Conservation (phyloP, 92 coral and sea anemone genomes). For the Muricea muricata region DNA sequence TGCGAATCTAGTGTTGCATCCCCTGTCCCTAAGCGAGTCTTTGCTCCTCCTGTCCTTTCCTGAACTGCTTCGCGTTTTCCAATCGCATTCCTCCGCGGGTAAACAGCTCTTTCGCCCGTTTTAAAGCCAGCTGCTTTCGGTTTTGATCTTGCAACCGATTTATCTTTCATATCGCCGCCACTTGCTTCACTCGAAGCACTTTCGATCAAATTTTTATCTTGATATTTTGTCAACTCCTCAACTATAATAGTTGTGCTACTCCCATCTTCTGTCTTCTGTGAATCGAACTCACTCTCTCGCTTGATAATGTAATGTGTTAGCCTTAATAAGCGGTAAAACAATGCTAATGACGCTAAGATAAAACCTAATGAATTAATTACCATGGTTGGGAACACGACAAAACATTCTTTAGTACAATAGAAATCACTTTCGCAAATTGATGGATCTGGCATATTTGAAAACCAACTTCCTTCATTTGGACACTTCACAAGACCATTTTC, state of each 20-base stretch:
- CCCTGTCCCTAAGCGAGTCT: neutral
- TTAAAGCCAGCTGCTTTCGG: neutral
- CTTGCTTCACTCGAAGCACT: neutral
- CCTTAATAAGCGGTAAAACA: slow-evolving; percentile 10
- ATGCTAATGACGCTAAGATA: slow-evolving; percentile 36
- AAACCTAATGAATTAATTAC: slow-evolving; percentile 30
- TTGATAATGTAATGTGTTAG: slow-evolving; percentile 1
- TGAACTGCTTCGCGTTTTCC: neutral
- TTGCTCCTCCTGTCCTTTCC: neutral
- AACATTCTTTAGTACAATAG: neutral
- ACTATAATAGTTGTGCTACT: neutral
- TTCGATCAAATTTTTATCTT: neutral
- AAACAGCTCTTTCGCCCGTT: neutral
- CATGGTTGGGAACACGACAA: neutral
- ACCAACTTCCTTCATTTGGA: slow-evolving; percentile 9
- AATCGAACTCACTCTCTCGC: neutral
- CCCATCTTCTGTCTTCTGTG: neutral
- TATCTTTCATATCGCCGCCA: neutral
- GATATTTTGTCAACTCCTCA: neutral
- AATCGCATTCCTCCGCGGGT: neutral
- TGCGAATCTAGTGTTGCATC: neutral
- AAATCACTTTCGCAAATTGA: neutral
- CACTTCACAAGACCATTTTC: neutral
- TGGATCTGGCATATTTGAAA: neutral
- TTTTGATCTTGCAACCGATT: neutral